Conservation (phyloP, 2,797 vertebrate species). For the Ctenopoma kingsleyae region DNA sequence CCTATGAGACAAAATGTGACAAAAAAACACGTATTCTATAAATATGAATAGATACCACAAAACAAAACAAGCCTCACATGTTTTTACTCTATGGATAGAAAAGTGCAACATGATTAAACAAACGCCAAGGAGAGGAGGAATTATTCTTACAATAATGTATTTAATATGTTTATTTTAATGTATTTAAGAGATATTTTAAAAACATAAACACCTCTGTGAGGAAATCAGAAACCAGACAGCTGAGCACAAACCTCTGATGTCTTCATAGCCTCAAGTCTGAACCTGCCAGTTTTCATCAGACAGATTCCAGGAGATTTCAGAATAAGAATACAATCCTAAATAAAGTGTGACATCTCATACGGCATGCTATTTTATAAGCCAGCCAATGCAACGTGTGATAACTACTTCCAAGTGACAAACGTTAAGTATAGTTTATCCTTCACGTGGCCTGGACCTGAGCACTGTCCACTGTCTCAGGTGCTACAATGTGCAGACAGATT, state of each 20-base stretch:
- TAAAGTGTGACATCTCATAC: neutral
- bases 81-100: neutral
- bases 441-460: slow-evolving; percentile 36
- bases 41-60: neutral
- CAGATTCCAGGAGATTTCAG: neutral
- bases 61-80: neutral
- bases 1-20: slow-evolving; percentile 74
- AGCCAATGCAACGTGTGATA: neutral
- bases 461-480: slow-evolving; percentile 37
- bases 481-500: slow-evolving; percentile 49
- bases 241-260: neutral
- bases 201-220: neutral
- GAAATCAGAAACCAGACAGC: neutral
- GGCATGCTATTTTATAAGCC: neutral
- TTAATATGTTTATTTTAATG: neutral
- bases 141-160: neutral
- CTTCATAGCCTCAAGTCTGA: slow-evolving; percentile 1
- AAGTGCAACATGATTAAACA: neutral
- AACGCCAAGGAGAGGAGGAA: neutral
- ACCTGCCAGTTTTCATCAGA: neutral
- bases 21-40: neutral
- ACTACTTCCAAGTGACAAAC: slow-evolving; percentile 24
- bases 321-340: neutral
- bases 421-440: slow-evolving; percentile 31
- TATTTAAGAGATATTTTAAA: slow-evolving; percentile 2